Conservation (phyloP, 2,797 vertebrate genomes). For the Myotis daubentonii region DNA sequence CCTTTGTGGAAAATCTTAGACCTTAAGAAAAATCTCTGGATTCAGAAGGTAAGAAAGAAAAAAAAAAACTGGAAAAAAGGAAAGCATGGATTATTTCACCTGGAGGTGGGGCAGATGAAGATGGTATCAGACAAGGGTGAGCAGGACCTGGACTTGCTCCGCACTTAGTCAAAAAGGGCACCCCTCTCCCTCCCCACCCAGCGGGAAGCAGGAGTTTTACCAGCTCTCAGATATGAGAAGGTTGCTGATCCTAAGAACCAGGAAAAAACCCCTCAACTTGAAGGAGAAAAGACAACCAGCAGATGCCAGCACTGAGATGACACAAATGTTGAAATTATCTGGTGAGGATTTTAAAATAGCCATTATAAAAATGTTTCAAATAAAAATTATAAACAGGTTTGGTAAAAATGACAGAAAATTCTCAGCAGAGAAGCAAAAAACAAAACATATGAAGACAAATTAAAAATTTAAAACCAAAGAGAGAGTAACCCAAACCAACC, state of each 20-base stretch:
- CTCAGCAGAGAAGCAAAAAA: background rate
- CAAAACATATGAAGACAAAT: background rate
- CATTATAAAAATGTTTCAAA: background rate
- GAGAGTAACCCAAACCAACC: background rate
- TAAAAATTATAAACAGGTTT: background rate
- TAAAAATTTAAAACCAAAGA: constrained; percentile 3
- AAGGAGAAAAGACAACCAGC: background rate
- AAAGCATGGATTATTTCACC: background rate
- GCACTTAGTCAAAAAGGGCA: background rate
- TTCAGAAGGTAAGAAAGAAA: background rate
- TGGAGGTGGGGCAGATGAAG: background rate
- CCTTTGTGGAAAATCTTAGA: background rate
- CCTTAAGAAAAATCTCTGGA: background rate
- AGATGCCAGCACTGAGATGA: background rate
- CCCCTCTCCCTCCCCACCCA: background rate
- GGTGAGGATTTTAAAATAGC: background rate
- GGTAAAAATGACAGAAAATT: background rate
- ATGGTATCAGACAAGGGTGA: background rate
- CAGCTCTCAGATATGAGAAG: background rate
- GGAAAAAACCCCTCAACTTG: background rate
- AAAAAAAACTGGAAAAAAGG: background rate
- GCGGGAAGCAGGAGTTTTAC: background rate
- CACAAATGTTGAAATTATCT: background rate
- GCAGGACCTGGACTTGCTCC: fast-evolving
- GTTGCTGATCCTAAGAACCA: background rate